These are phyloP conservation scores for Galerucella calmariensis DNA, from an alignment of 2,888 invertebrate species.

Conservation along the genomic window DNA sequence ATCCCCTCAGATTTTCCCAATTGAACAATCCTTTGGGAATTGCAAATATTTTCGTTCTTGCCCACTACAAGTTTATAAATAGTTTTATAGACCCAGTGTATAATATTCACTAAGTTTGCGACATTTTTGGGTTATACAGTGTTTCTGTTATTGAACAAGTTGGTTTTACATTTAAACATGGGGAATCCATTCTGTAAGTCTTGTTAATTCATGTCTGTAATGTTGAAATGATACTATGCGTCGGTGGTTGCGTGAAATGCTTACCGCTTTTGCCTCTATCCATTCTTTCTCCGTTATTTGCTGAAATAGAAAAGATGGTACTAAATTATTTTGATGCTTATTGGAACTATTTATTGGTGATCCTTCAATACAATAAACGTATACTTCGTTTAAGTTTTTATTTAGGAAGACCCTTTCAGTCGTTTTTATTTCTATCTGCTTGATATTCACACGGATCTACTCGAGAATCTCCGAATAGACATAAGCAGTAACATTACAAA, in stretches of 20 bases:
- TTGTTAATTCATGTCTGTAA: too few species aligned
- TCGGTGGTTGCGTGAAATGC: not conserved
- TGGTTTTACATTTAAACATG: not conserved
- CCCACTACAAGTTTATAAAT: not conserved
- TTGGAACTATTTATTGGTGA: too few species aligned
- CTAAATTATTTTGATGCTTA: not conserved
- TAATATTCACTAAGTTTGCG: not conserved
- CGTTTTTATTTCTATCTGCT: too few species aligned
- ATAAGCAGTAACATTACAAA: too few species aligned
- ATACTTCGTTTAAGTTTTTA: not conserved
- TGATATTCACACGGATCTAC: too few species aligned
- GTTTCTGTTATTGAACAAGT: not conserved
- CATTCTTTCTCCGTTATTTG: conserved; percentile 17
- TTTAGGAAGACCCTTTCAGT: too few species aligned
- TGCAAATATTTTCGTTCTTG: conserved; percentile 4
- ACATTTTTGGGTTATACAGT: not conserved
- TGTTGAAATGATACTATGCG: too few species aligned
- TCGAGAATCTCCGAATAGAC: too few species aligned
- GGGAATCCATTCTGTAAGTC: not conserved
- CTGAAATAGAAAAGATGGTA: conserved; percentile 19
- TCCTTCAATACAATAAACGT: not conserved
- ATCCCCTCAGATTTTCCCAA: not conserved
- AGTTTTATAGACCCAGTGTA: not conserved
- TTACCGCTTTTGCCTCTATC: conserved; percentile 20
- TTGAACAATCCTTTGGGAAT: not conserved